Evolutionary conservation across 2,113 vertebrate species (phyloP), one percentile per base, ranked within the genome.

Genomic region (Oceanodroma tethys): DNA sequence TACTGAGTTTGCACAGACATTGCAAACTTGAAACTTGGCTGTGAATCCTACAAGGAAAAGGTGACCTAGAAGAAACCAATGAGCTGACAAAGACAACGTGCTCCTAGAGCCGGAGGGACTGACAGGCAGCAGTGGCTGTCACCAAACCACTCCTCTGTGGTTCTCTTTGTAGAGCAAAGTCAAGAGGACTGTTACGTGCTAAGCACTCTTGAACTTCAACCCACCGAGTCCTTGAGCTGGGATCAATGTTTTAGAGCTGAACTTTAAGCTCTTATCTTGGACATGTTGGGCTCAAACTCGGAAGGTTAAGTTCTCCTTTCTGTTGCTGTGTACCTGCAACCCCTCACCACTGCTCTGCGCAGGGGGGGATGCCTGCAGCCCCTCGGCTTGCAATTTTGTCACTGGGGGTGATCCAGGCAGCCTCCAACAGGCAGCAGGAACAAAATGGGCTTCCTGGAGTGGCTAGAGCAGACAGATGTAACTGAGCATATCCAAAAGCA

Each of bases 261-360:
- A 11, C 22, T 82, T 29, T 3, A 45, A 40, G 40, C 17, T 70
- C 27, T 65, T 20, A 16, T n/a, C 36, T 29, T 13, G 34, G 13
- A 11, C 6, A 0, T 3, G 9, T 42, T 40, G 40, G 23, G 48
- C 63, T 71, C 74, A 38, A 10, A 16, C 26, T 23, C 38, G 50
- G 26, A 17, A 59, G 43, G 19, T 34, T 8, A 16, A 12, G 27
- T 29, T 85, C 25, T 66, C 29, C 47, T 14, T 38, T 16, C 65
- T 22, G 22, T 11, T 42, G 9, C 15, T 6, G 15, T 6, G 34
- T n/a, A 16, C 43, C 23, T 32, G 18, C 1, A 2, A 9, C 16
- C 27, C 36, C 7, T 2, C 26, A 18, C 21, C 9, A 1, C 7
- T 2, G 30, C 52, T 13, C 68, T 11, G 36, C 3, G 1, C 50